Conservation (phyloP, 2,113 vertebrate species). For the Clarias batrachus region DNA sequence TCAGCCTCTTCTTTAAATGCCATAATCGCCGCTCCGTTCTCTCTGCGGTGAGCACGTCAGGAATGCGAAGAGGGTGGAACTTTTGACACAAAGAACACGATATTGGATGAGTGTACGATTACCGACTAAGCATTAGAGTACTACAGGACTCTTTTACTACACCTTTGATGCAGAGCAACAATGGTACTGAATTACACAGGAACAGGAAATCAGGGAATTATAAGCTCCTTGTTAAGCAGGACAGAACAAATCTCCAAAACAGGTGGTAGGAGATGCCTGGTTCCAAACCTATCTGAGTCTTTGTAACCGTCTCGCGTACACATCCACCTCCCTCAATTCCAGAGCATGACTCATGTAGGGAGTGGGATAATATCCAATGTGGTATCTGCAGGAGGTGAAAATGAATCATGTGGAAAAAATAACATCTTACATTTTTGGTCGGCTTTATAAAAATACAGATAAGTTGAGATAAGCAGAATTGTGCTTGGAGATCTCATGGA, state of each 20-base stretch:
- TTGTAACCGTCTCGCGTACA: neutral
- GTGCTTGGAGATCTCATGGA: neutral
- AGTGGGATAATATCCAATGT: neutral
- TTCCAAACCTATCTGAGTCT: neutral
- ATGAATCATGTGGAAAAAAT: neutral
- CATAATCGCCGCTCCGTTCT: slow-evolving; percentile 10
- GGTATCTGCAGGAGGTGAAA: slow-evolving; percentile 1
- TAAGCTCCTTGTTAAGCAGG: neutral
- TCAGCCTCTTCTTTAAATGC: neutral
- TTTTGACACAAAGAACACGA: slow-evolving; percentile 25
- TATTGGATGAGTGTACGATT: slow-evolving; percentile 19
- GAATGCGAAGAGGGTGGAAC: slow-evolving; percentile 37
- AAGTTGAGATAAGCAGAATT: neutral
- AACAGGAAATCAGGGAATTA: slow-evolving; percentile 31
- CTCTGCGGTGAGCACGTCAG: slow-evolving; percentile 18
- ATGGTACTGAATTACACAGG: slow-evolving; percentile 30
- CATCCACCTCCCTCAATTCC: slow-evolving; percentile 28
- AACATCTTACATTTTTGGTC: neutral
- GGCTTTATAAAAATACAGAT: neutral
- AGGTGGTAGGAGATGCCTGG: slow-evolving; percentile 12
- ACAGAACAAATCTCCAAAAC: slow-evolving; percentile 8
- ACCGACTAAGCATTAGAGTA: neutral
- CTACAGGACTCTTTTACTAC: neutral
- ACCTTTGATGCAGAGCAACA: slow-evolving; percentile 24
- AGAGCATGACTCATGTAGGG: slow-evolving; percentile 23